Percentiles rank a stretch among this genome's conserved stretches.
phyloP scores from a whole-genome alignment of 2,888 invertebrate genomes.

The Eupithecia vulgata region DNA sequence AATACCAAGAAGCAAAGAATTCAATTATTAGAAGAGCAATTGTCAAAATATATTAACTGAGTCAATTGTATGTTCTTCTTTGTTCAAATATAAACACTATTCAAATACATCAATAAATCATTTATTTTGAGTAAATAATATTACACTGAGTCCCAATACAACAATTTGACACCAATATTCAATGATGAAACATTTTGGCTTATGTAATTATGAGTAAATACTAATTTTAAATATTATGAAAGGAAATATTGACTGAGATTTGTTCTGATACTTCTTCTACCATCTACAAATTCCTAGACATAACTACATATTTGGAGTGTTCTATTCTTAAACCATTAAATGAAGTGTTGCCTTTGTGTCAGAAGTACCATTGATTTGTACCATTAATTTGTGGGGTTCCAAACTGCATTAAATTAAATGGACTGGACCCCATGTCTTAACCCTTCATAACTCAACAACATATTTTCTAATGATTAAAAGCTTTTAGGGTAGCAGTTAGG shows the following conservation, averaged over 20 bases:
- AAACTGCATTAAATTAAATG: not conserved
- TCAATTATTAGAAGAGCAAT: constrained; percentile 60
- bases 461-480: too few relatives aligned
- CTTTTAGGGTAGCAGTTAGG: too few relatives aligned
- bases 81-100: constrained; percentile 35
- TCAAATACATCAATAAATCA: constrained; percentile 50
- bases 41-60: constrained; percentile 40
- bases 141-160: constrained; percentile 20
- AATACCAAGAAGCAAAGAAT: constrained; percentile 73
- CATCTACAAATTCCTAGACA: not conserved
- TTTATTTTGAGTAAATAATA: constrained; percentile 52
- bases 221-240: not conserved
- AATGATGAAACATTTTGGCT: not conserved
- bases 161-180: constrained; percentile 5
- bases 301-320: not conserved
- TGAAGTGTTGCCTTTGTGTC: too few relatives aligned
- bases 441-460: too few relatives aligned
- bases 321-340: not conserved
- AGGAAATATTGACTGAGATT: not conserved
- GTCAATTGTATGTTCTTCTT: not conserved
- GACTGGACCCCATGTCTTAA: not conserved
- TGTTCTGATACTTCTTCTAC: not conserved
- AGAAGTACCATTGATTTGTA: too few relatives aligned
- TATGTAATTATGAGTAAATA: not conserved
- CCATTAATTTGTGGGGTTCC: not conserved